These are phyloP conservation scores for Sericinus montela DNA, from an alignment of 2,888 invertebrate genomes.

Conservation along the genomic window DNA sequence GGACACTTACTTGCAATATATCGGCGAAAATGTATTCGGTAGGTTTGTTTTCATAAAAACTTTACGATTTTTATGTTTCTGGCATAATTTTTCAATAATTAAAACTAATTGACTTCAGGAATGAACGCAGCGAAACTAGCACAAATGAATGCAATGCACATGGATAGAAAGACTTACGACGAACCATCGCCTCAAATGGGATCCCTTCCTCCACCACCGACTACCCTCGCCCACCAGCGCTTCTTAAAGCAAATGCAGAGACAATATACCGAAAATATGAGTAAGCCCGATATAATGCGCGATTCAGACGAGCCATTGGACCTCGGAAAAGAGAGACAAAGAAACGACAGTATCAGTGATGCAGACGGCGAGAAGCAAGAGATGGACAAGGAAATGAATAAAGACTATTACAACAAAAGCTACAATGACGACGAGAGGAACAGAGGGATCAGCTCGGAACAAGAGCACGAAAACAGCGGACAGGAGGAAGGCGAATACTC, in stretches of 20 bases:
- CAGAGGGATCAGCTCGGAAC: constrained; percentile 42
- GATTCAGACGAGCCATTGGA: constrained; percentile 75
- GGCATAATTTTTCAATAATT: background rate
- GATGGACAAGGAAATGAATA: constrained; percentile 68
- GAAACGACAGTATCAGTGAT: constrained; percentile 58
- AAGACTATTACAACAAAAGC: constrained; percentile 55
- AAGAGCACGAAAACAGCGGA: constrained; percentile 54
- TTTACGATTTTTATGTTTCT: background rate
- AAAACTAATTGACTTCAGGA: constrained; percentile 58
- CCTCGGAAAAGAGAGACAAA: constrained; percentile 43
- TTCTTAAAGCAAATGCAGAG: constrained; percentile 82
- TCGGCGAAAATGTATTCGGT: constrained; percentile 89
- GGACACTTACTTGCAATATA: constrained; percentile 93
- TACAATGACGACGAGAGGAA: constrained; percentile 53
- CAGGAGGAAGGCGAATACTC: constrained; percentile 70
- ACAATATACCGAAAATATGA: constrained; percentile 76
- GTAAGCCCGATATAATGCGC: constrained; percentile 77
- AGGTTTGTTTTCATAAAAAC: constrained; percentile 33
- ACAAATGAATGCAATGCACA: constrained; percentile 83
- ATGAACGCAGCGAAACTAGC: constrained; percentile 89
- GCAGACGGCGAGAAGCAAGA: constrained; percentile 71
- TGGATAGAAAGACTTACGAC: constrained; percentile 73
- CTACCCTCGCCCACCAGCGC: constrained; percentile 77
- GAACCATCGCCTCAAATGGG: constrained; percentile 79
- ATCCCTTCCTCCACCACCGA: constrained; percentile 76